A percentile compares a stretch with the other conserved stretches of the same genome.
phyloP scores from a whole-genome alignment of 2,113 vertebrate genomes.

The Kryptolebias marmoratus region DNA sequence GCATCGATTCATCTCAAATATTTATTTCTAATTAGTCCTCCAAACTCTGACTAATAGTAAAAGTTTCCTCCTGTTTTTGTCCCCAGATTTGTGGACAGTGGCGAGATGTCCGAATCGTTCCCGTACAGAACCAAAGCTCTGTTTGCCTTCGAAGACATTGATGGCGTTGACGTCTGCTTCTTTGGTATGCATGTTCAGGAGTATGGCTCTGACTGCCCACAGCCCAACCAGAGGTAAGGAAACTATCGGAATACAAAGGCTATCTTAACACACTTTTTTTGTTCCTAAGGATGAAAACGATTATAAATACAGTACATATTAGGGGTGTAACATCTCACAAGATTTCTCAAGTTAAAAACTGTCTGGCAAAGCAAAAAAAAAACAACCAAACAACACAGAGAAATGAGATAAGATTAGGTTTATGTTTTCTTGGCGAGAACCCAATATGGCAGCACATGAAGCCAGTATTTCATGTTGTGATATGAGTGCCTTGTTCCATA shows the following conservation, averaged over 20 bases:
- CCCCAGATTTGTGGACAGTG: constrained; percentile 94
- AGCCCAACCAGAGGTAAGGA: constrained; percentile 94
- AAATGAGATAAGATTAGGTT: no score
- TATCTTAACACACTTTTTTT: background rate
- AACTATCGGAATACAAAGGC: background rate
- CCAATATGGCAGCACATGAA: no score
- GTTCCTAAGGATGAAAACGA: background rate
- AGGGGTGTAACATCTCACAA: no score
- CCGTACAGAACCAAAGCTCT: constrained; percentile 98
- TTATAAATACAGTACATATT: no score
- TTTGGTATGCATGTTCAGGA: constrained; percentile 99
- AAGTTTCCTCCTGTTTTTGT: background rate
- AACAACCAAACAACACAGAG: no score
- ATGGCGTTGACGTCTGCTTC: constrained; percentile 96
- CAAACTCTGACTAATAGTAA: background rate
- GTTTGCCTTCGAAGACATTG: constrained; percentile 98
- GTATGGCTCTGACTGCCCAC: constrained; percentile 96
- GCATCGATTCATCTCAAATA: background rate
- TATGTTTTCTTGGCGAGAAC: no score
- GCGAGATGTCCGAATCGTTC: constrained; percentile 98
- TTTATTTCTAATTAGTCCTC: background rate
- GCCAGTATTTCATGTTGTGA: no score
- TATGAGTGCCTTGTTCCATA: background rate
- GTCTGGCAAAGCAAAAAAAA: no score
- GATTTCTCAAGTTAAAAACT: no score